These are phyloP conservation scores for Pseudomyrmex dendroicus DNA, from an alignment of 1,140 invertebrate genomes.

Conservation along the genomic window DNA sequence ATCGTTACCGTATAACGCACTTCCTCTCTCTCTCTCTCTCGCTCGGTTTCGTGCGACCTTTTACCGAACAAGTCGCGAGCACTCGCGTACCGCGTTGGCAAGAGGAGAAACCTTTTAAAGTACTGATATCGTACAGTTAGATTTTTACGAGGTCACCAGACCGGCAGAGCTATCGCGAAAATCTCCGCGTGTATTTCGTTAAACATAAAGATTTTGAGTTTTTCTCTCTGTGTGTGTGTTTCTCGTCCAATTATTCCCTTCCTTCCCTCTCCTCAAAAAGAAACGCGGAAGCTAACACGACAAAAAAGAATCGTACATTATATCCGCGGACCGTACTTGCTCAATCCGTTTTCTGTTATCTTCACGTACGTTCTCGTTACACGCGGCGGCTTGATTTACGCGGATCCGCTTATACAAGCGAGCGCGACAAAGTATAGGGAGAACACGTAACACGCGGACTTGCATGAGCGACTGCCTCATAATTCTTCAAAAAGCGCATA, in stretches of 20 bases:
- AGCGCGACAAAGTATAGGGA: conserved; percentile 4
- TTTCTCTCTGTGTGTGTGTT: background rate
- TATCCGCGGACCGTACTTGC: background rate
- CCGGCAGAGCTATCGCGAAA: background rate
- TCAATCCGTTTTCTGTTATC: background rate
- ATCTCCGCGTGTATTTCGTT: background rate
- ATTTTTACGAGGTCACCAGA: conserved; percentile 68
- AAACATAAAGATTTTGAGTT: background rate
- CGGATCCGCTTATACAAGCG: conserved; percentile 8
- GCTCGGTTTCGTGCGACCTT: background rate
- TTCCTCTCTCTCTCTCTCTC: background rate
- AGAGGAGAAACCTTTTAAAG: conserved; percentile 31
- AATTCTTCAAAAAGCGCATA: conserved; percentile 9
- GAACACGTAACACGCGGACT: background rate
- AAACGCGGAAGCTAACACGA: background rate
- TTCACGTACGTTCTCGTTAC: background rate
- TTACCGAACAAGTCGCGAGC: conserved; percentile 28
- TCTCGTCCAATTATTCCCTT: background rate
- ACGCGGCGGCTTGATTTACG: background rate
- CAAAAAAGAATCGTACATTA: conserved; percentile 2
- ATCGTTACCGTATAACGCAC: conserved; percentile 16
- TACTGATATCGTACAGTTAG: conserved; percentile 51
- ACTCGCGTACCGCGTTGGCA: background rate
- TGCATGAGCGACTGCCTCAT: background rate
- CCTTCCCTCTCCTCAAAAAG: background rate